These are phyloP conservation scores for Chaetophractus vellerosus DNA, from an alignment of 2,797 vertebrate genomes.

Conservation along the genomic window DNA sequence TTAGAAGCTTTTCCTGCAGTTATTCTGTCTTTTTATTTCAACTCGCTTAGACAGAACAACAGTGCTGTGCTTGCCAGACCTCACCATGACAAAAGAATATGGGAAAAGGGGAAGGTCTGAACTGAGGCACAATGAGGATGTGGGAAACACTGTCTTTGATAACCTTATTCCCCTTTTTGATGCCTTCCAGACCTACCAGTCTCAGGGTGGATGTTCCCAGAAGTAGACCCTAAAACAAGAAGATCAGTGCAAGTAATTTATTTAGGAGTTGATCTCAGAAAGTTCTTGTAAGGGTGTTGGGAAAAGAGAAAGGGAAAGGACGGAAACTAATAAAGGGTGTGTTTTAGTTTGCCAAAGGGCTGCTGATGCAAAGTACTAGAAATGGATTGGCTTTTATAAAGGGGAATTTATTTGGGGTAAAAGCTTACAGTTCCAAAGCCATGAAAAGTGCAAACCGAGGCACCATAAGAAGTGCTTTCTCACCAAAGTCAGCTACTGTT, in stretches of 20 bases:
- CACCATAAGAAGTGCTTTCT: too few relatives aligned
- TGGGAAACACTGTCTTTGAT: background rate
- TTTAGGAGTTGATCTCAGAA: background rate
- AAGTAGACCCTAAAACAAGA: background rate
- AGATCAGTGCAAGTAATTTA: background rate
- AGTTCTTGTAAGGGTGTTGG: background rate
- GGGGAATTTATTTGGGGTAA: too few relatives aligned
- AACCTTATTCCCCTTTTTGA: slow-evolving; percentile 1
- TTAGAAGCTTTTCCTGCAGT: background rate
- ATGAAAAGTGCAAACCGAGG: too few relatives aligned
- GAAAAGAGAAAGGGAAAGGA: background rate
- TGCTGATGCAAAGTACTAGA: too few relatives aligned
- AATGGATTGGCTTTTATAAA: too few relatives aligned
- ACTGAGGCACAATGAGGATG: background rate
- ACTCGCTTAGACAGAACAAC: background rate
- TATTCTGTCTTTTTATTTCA: slow-evolving; percentile 57
- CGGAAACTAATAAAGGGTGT: background rate
- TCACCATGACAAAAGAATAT: background rate
- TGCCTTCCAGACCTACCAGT: background rate
- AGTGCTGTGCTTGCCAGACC: background rate
- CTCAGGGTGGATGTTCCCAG: background rate
- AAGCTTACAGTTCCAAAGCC: too few relatives aligned
- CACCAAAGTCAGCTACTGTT: too few relatives aligned
- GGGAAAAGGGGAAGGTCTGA: background rate
- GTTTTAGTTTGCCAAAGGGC: too few relatives aligned